phyloP scores from a whole-genome alignment of 2,888 invertebrate species.

The Drosophila aldrichi region DNA sequence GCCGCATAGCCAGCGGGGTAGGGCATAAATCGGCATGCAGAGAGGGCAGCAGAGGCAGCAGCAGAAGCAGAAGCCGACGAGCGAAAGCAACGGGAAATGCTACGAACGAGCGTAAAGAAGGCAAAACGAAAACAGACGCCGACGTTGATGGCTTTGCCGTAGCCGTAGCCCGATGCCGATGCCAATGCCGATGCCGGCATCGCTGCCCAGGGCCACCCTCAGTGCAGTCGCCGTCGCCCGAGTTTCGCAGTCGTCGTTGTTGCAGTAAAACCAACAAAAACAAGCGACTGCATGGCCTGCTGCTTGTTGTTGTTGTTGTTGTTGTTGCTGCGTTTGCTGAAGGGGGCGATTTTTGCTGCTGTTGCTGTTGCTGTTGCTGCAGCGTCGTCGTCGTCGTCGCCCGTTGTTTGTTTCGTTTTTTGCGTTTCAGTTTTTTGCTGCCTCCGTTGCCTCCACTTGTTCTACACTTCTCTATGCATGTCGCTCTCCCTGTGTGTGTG shows the following conservation, averaged over 20 bases:
- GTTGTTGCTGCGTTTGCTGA: constrained; percentile 54
- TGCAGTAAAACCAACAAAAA: constrained; percentile 53
- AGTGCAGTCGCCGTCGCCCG: constrained; percentile 49
- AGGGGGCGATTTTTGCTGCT: constrained; percentile 79
- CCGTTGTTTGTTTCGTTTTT: constrained; percentile 65
- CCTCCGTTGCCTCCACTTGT: constrained; percentile 54
- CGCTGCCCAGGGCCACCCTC: constrained; percentile 65
- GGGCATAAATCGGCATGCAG: constrained; percentile 6
- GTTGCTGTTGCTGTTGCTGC: constrained; percentile 48
- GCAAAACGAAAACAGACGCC: constrained; percentile 41
- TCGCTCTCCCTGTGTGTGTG: constrained; percentile 39
- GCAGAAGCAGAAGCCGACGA: constrained; percentile 15
- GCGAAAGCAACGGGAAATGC: constrained; percentile 49
- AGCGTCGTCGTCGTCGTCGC: constrained; percentile 15
- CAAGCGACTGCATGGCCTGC: constrained; percentile 53
- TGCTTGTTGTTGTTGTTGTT: constrained; percentile 44
- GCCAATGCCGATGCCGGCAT: constrained; percentile 41
- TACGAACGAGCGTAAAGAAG: constrained; percentile 44
- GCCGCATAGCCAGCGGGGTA: constrained; percentile 5
- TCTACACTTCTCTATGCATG: constrained; percentile 44
- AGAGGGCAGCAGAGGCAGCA: not conserved
- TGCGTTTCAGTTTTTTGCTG: constrained; percentile 60
- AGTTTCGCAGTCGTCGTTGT: constrained; percentile 61
- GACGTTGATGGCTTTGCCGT: constrained; percentile 40
- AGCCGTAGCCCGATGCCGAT: constrained; percentile 28